Evolutionary conservation across 2,888 invertebrate genomes (phyloP).

Genomic region (Helobdella robusta): DNA sequence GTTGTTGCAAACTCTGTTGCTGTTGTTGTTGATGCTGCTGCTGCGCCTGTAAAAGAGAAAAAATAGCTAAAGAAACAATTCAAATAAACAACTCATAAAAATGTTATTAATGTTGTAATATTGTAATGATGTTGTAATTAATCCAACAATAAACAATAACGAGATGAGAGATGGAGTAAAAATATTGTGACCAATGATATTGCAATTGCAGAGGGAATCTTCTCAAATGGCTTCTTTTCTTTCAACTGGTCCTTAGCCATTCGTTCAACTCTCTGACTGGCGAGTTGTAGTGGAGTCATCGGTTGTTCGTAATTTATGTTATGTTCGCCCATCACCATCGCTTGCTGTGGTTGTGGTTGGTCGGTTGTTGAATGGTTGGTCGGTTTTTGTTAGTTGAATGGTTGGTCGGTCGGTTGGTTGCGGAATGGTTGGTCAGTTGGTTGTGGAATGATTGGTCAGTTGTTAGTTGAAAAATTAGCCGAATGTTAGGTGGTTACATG

Average conservation of each 20-base stretch:
- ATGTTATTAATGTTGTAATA: not conserved
- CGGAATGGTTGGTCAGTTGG: slow-evolving; percentile 9
- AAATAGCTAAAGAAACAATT: not conserved
- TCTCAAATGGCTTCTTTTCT: not conserved
- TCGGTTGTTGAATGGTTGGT: slow-evolving; percentile 61
- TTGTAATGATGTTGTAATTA: too few species aligned
- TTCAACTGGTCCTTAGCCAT: slow-evolving; percentile 60
- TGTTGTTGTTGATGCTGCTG: not conserved
- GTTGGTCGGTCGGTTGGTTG: slow-evolving; percentile 51
- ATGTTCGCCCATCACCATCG: slow-evolving; percentile 70
- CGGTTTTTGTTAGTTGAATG: too few species aligned
- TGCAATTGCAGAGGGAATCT: not conserved
- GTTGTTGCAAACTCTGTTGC: not conserved
- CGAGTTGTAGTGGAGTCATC: slow-evolving; percentile 60
- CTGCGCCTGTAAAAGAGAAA: not conserved
- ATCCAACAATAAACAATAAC: not conserved
- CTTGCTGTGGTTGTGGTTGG: slow-evolving; percentile 63
- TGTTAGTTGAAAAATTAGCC: too few species aligned
- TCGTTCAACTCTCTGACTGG: slow-evolving; percentile 63
- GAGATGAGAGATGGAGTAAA: not conserved
- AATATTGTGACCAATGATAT: too few species aligned
- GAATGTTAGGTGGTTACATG: too few species aligned
- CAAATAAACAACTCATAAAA: not conserved
- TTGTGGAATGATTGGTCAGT: slow-evolving; percentile 1
- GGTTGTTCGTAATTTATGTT: slow-evolving; percentile 77